phyloP scores from a whole-genome alignment of 1,140 invertebrate genomes.

The Palaemon carinicauda region DNA sequence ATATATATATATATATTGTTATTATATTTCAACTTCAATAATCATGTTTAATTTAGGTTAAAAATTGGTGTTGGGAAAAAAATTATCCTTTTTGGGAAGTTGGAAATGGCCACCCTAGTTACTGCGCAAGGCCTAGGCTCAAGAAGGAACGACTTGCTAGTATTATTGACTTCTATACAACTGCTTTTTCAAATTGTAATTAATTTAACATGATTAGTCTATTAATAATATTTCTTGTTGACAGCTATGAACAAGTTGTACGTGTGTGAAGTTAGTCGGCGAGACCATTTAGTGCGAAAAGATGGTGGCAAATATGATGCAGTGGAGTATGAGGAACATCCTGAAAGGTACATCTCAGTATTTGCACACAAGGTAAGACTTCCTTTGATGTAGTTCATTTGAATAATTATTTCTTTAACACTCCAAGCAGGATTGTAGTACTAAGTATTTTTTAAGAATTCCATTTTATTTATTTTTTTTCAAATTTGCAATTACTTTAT shows the following conservation, averaged over 20 bases:
- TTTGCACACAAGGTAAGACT: constrained; percentile 86
- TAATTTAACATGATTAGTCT: too few relatives aligned
- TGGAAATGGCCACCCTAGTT: too few relatives aligned
- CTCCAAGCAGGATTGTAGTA: background rate
- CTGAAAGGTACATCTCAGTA: constrained; percentile 93
- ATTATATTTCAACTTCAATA: too few relatives aligned
- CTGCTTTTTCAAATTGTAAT: too few relatives aligned
- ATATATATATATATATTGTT: too few relatives aligned
- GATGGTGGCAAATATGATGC: constrained; percentile 90
- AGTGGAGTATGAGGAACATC: constrained; percentile 91
- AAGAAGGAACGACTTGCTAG: too few relatives aligned
- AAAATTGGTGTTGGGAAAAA: too few relatives aligned
- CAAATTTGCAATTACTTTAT: background rate
- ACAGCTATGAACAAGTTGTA: constrained; percentile 92
- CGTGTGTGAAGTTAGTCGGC: constrained; percentile 89
- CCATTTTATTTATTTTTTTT: too few relatives aligned
- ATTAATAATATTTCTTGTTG: constrained; percentile 64
- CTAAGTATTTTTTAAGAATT: background rate
- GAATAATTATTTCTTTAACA: background rate
- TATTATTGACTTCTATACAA: background rate
- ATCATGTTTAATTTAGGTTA: too few relatives aligned
- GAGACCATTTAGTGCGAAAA: constrained; percentile 91
- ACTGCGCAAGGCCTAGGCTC: too few relatives aligned
- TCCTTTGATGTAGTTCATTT: background rate
- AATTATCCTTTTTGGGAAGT: too few relatives aligned